These are phyloP conservation scores for Spea multiplicata DNA, from an alignment of 2,113 vertebrate genomes.

Conservation along the genomic window DNA sequence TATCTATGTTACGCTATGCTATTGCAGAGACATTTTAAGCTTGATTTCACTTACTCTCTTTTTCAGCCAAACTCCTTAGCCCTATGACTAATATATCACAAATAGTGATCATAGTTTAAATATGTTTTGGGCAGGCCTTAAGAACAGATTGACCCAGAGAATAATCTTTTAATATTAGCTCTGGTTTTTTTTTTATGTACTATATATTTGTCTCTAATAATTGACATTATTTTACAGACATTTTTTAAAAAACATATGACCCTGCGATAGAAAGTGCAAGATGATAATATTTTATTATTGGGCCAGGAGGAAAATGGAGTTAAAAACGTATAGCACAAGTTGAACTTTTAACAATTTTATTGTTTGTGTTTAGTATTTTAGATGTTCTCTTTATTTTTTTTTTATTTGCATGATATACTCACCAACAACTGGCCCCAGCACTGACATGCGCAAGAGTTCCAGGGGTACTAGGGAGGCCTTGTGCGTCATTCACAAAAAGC, in stretches of 20 bases:
- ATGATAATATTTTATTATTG: too few relatives aligned
- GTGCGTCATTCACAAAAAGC: too few relatives aligned
- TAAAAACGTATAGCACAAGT: too few relatives aligned
- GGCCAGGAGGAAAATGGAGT: too few relatives aligned
- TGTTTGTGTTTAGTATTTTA: too few relatives aligned
- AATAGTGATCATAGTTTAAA: background rate
- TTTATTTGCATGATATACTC: too few relatives aligned
- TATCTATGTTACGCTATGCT: slow-evolving; percentile 5
- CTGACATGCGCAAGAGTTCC: too few relatives aligned
- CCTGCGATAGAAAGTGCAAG: too few relatives aligned
- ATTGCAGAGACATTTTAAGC: background rate
- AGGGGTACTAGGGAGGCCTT: too few relatives aligned
- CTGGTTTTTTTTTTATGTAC: background rate
- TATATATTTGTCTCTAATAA: background rate
- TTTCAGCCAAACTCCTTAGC: slow-evolving; percentile 3
- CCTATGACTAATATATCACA: slow-evolving; percentile 8
- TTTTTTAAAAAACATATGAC: background rate
- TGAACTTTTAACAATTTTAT: too few relatives aligned
- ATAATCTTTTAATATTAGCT: slow-evolving; percentile 1
- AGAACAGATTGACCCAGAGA: background rate
- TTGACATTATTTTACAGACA: background rate
- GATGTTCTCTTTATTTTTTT: too few relatives aligned
- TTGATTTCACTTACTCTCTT: slow-evolving; percentile 1
- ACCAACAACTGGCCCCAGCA: too few relatives aligned
- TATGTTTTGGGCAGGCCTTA: background rate